These are phyloP conservation scores for Ellobium chinense DNA, from an alignment of 2,888 invertebrate genomes.

Conservation along the genomic window DNA sequence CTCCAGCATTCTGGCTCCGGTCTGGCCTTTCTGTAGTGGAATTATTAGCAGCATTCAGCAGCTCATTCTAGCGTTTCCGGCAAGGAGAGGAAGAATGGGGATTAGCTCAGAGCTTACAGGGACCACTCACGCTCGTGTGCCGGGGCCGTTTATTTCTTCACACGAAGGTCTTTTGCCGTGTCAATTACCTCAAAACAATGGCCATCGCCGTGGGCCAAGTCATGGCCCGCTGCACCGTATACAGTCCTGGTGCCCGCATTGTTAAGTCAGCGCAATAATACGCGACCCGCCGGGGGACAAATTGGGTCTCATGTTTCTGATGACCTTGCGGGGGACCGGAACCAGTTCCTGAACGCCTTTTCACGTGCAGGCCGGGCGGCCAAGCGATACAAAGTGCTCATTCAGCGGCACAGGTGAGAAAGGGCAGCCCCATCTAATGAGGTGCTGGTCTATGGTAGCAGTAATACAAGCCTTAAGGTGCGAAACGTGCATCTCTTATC, in stretches of 20 bases:
- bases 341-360: slow-evolving; percentile 17
- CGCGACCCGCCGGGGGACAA: slow-evolving; percentile 3
- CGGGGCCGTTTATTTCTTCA: slow-evolving; percentile 14
- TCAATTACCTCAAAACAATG: slow-evolving; percentile 29
- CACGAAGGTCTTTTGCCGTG: slow-evolving; percentile 14
- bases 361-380: slow-evolving; percentile 27
- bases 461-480: too few species aligned
- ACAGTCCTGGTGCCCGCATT: not conserved
- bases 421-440: not conserved
- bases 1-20: not conserved
- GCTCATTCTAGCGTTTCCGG: not conserved
- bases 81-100: not conserved
- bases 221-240: not conserved
- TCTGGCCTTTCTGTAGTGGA: not conserved
- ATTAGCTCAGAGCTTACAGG: not conserved
- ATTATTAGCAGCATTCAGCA: not conserved
- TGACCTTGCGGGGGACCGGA: slow-evolving; percentile 38
- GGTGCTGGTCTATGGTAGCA: too few species aligned
- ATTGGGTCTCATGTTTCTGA: slow-evolving; percentile 14
- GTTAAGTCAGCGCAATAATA: not conserved
- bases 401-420: not conserved
- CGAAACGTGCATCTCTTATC: too few species aligned
- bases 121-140: not conserved
- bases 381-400: slow-evolving; percentile 17
- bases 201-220: not conserved